These are phyloP conservation scores for Zophobas atratus DNA, from an alignment of 1,140 invertebrate species.

Conservation along the genomic window DNA sequence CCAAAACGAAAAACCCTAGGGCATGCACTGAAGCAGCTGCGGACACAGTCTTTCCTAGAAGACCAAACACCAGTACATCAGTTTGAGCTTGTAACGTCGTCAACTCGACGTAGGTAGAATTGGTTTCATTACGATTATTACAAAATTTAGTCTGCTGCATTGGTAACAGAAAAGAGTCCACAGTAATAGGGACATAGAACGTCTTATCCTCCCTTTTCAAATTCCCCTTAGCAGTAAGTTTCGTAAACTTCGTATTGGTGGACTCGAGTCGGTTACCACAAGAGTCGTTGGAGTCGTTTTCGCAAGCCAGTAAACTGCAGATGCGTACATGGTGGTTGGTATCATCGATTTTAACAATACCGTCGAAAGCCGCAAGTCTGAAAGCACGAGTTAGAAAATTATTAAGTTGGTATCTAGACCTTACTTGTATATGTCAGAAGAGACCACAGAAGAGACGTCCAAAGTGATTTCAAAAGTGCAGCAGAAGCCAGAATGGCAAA, in stretches of 20 bases:
- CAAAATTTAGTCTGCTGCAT: constrained; percentile 48
- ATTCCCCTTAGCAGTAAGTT: constrained; percentile 50
- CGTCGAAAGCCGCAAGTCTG: constrained; percentile 53
- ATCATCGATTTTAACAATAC: constrained; percentile 23
- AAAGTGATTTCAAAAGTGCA: constrained; percentile 54
- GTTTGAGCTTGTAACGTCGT: constrained; percentile 34
- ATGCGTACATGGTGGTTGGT: constrained; percentile 32
- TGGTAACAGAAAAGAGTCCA: constrained; percentile 46
- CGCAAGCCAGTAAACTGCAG: constrained; percentile 53
- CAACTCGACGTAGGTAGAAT: constrained; percentile 33
- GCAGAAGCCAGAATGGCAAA: constrained; percentile 54
- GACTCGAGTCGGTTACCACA: constrained; percentile 45
- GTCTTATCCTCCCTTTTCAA: constrained; percentile 23
- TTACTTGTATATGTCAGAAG: constrained; percentile 15
- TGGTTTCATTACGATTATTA: not conserved
- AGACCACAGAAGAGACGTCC: constrained; percentile 3
- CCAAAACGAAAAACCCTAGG: no score
- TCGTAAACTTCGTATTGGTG: constrained; percentile 48
- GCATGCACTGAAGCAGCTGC: no score
- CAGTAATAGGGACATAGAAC: constrained; percentile 52
- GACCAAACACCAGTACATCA: constrained; percentile 54
- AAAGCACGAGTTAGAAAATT: constrained; percentile 3
- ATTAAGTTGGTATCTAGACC: not conserved
- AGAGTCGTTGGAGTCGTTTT: constrained; percentile 42
- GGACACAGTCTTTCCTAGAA: constrained; percentile 25